A percentile compares a stretch with the other conserved stretches of the same genome.
phyloP scores from a whole-genome alignment of 2,113 vertebrate genomes.

The Nesospiza acunhae region DNA sequence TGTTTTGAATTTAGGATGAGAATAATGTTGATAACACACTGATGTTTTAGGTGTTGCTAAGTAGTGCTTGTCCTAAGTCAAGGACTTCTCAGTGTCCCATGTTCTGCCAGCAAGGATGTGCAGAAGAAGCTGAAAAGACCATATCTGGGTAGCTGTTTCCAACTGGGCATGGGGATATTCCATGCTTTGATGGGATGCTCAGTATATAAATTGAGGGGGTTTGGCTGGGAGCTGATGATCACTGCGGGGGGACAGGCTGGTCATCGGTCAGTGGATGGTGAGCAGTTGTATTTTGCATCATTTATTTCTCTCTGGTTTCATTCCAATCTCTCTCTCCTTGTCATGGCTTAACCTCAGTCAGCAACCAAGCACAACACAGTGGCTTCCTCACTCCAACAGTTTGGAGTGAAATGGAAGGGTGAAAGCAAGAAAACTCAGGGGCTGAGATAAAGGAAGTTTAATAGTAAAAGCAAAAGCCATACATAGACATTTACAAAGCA shows the following conservation, averaged over 20 bases:
- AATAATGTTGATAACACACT: not conserved
- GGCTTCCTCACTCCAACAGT: not conserved
- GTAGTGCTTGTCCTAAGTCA: not conserved
- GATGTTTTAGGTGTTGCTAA: not conserved
- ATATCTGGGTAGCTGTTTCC: not conserved
- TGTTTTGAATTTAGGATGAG: not conserved
- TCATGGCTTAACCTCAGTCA: not conserved
- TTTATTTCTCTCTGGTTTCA: not conserved
- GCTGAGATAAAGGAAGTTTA: not conserved
- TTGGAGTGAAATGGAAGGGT: not conserved
- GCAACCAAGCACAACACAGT: not conserved
- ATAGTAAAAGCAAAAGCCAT: not conserved
- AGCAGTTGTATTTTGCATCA: not conserved
- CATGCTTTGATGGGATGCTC: not conserved
- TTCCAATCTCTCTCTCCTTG: not conserved
- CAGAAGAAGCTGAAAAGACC: not conserved
- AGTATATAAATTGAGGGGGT: not conserved
- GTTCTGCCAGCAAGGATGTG: not conserved
- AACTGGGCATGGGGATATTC: fast-evolving
- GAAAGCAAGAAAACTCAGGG: not conserved
- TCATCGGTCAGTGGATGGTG: fast-evolving
- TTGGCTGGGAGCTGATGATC: not conserved
- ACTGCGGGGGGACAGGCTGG: not conserved
- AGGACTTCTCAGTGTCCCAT: not conserved
- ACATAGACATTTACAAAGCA: not conserved